Conservation (phyloP, 2,113 vertebrate species). For the Tragulus kanchil region DNA sequence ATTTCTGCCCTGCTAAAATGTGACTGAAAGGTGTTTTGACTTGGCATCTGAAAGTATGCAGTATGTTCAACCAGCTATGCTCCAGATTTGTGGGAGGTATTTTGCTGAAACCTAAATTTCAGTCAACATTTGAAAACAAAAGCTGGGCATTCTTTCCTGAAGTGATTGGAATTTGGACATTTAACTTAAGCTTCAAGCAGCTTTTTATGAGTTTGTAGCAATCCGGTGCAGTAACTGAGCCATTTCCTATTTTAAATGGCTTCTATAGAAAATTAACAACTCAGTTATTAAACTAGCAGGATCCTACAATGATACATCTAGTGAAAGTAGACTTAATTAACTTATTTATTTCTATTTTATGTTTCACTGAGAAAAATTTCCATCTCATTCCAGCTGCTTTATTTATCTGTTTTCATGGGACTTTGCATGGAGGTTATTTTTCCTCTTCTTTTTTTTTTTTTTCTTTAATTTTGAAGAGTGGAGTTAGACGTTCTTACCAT, state of each 20-base stretch:
- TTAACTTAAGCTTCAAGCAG: slow-evolving; percentile 92
- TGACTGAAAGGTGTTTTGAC: slow-evolving; percentile 85
- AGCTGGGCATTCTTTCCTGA: slow-evolving; percentile 88
- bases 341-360: slow-evolving; percentile 90
- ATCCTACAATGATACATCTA: slow-evolving; percentile 90
- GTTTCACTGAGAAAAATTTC: slow-evolving; percentile 88
- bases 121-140: slow-evolving; percentile 79
- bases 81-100: slow-evolving; percentile 80
- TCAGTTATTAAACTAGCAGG: slow-evolving; percentile 92
- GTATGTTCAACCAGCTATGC: slow-evolving; percentile 67
- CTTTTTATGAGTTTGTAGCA: slow-evolving; percentile 92
- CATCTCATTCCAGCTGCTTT: slow-evolving; percentile 90
- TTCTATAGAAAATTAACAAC: slow-evolving; percentile 90
- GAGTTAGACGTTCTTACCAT: slow-evolving; percentile 86
- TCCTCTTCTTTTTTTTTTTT: slow-evolving; percentile 31
- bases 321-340: slow-evolving; percentile 89
- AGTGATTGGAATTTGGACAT: slow-evolving; percentile 90
- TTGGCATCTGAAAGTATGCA: slow-evolving; percentile 82
- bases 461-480: slow-evolving; percentile 84
- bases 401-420: slow-evolving; percentile 88
- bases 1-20: slow-evolving; percentile 86
- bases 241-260: slow-evolving; percentile 91
- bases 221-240: slow-evolving; percentile 91
- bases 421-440: slow-evolving; percentile 87
- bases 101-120: slow-evolving; percentile 83